Base-by-base conservation (phyloP, 2,797 vertebrate genomes). In the Bovichtus diacanthus region DNA sequence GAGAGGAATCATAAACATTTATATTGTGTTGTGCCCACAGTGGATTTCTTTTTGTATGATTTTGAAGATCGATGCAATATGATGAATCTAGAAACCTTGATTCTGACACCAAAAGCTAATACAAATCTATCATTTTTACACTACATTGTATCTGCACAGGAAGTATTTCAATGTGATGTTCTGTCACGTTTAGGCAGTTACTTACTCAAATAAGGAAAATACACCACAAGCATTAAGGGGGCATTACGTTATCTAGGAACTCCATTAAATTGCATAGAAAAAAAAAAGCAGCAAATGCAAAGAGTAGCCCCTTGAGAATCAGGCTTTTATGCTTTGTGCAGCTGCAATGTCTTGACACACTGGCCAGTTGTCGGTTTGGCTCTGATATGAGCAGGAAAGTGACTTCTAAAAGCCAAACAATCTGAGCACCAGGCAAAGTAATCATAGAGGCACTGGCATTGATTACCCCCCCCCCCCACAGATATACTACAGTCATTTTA, bases 211-310 rank as follows among this genome's bases (percentile, higher is more conserved):
- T 67, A 46, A 49, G 19, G 27, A 74, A 64, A 68, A 65, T 31
- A 21, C 36, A 50, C 7, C 34, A 34, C 41, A 55, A 29, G 25
- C 39, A 31, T 67, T 47, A 58, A 39, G 44, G 51, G 12, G 58
- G 71, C 41, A 50, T 77, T 54, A 43, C 56, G 53, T 70, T 79
- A 76, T 81, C 69, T 49, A 44, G 80, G 50, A 71, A 72, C 73
- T 74, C 78, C 41, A 80, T 85, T 83, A 74, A 79, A 68, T 64
- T 70, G 55, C 43, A 53, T 34, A 61, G n/a, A n/a, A n/a, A 70
- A 75, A 10, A 47, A 47, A 46, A 6, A n/a, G 58, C 18, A 39
- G 56, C n/a, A 43, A 41, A 27, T 36, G 65, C 62, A 65, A 8
- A 18, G 15, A 44, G 50, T 36, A 58, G 47, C 10, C 54, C 72